Percentiles rank a stretch among this genome's conserved stretches.
These are phyloP conservation scores for Amphipyra berbera DNA, from an alignment of 2,888 invertebrate species.

Conservation along the genomic window DNA sequence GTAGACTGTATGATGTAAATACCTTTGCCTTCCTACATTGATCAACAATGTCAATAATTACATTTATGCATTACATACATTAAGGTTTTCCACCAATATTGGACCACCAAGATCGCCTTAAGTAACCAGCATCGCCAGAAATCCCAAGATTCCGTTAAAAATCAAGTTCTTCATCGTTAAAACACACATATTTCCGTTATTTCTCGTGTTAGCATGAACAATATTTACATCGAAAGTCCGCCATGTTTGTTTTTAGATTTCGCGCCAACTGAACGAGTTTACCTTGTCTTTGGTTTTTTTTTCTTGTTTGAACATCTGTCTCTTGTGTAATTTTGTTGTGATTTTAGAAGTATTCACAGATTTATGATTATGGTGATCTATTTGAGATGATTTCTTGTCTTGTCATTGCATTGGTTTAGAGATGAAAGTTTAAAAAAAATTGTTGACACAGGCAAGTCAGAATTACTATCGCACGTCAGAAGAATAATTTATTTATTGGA, in stretches of 20 bases:
- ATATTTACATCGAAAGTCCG: slow-evolving; percentile 58
- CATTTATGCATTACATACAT: no score
- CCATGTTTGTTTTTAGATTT: slow-evolving; percentile 58
- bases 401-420: not conserved
- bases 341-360: slow-evolving; percentile 16
- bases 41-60: no score
- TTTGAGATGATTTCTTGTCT: not conserved
- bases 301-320: slow-evolving; percentile 41
- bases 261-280: slow-evolving; percentile 57
- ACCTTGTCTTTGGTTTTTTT: slow-evolving; percentile 46
- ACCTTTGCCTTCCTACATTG: no score
- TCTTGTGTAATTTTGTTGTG: slow-evolving; percentile 11
- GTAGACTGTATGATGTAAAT: no score
- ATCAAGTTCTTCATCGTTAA: slow-evolving; percentile 32
- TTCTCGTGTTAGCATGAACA: slow-evolving; percentile 29
- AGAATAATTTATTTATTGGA: no score
- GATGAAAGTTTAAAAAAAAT: no score
- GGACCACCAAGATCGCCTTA: slow-evolving; percentile 40
- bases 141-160: slow-evolving; percentile 47
- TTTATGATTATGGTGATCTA: slow-evolving; percentile 15
- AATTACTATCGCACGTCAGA: no score
- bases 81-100: slow-evolving; percentile 8
- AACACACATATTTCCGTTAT: slow-evolving; percentile 44
- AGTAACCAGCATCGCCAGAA: slow-evolving; percentile 17
- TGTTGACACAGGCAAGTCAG: no score